phyloP scores from a whole-genome alignment of 2,888 invertebrate genomes.

The Coelopa pilipes region DNA sequence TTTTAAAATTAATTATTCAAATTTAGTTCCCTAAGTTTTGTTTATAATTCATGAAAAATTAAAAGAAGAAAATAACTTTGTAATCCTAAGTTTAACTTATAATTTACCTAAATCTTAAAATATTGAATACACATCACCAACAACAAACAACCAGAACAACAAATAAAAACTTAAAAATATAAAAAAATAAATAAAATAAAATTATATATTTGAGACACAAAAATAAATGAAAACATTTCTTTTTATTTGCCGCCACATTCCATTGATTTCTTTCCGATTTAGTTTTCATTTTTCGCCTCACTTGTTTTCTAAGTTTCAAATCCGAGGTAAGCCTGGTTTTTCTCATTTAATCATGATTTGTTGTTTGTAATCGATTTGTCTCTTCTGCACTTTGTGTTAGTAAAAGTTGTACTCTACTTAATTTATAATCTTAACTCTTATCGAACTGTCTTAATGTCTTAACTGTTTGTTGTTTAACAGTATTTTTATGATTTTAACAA shows the following conservation, averaged over 20 bases:
- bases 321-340: slow-evolving; percentile 30
- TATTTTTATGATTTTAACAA: slow-evolving; percentile 3
- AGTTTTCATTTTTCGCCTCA: not conserved
- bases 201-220: slow-evolving; percentile 19
- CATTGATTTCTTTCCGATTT: not conserved
- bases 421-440: not conserved
- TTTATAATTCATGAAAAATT: not conserved
- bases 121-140: slow-evolving; percentile 20
- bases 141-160: slow-evolving; percentile 16
- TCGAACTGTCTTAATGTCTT: not conserved
- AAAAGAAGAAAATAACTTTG: slow-evolving; percentile 1
- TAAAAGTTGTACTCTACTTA: too few relatives aligned
- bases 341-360: slow-evolving; percentile 2
- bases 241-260: not conserved
- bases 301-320: not conserved
- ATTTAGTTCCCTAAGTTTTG: slow-evolving; percentile 20
- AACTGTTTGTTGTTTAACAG: slow-evolving; percentile 4
- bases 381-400: slow-evolving; percentile 1
- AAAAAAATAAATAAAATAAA: slow-evolving; percentile 20
- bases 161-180: slow-evolving; percentile 17
- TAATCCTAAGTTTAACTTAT: slow-evolving; percentile 20
- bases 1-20: slow-evolving; percentile 19
- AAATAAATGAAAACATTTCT: slow-evolving; percentile 14
- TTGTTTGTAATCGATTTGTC: slow-evolving; percentile 20
- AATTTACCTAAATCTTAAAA: slow-evolving; percentile 9